Evolutionary conservation across 1,140 invertebrate species (phyloP).

Genomic region (Chymomyza costata): DNA sequence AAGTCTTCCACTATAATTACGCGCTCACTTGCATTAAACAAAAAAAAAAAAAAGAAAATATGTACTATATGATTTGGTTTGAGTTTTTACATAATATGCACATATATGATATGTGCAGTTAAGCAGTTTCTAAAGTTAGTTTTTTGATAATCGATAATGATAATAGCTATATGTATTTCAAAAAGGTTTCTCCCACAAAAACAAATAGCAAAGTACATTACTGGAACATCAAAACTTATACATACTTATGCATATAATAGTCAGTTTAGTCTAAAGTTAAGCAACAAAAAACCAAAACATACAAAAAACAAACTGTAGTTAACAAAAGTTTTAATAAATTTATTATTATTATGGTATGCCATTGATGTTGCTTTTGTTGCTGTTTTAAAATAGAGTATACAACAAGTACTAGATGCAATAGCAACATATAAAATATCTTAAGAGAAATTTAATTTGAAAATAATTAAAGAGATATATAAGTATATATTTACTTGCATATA

Average conservation of each 20-base stretch:
- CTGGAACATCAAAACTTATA: conserved; percentile 10
- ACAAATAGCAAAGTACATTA: conserved; percentile 26
- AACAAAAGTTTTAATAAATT: conserved; percentile 35
- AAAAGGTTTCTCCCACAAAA: conserved; percentile 59
- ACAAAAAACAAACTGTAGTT: conserved; percentile 56
- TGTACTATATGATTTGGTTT: too few species aligned
- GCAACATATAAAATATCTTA: too few species aligned
- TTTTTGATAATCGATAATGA: too few species aligned
- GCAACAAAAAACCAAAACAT: conserved; percentile 17
- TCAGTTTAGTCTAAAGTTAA: too few species aligned
- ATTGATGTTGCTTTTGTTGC: conserved; percentile 37
- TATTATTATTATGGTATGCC: conserved; percentile 24
- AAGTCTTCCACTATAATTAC: conserved; percentile 74
- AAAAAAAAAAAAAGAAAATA: background rate
- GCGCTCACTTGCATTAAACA: conserved; percentile 43
- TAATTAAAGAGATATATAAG: conserved; percentile 7
- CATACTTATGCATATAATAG: conserved; percentile 22
- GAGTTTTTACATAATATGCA: too few species aligned
- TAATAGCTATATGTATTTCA: conserved; percentile 51
- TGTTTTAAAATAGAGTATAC: too few species aligned
- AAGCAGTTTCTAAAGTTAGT: conserved; percentile 18
- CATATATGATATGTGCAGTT: too few species aligned
- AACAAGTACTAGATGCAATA: too few species aligned
- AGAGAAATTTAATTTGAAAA: conserved; percentile 17
- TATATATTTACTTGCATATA: conserved; percentile 23